Evolutionary conservation across 2,797 vertebrate species (phyloP), one percentile per base, ranked within the genome.

Genomic region (Brachyalestes nurse): DNA sequence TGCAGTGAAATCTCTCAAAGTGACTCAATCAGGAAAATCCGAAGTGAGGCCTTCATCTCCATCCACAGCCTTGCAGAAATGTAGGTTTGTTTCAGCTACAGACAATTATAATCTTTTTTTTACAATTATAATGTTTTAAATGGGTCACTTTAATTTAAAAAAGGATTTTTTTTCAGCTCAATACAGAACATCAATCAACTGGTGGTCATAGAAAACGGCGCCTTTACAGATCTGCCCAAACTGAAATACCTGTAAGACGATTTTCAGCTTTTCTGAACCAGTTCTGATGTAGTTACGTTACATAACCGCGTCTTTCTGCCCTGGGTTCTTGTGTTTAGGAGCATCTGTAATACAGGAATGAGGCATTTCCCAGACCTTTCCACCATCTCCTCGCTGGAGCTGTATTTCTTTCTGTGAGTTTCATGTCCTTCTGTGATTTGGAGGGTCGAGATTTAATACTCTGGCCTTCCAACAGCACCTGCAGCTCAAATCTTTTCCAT

Each of bases 331-430:
- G 84, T 84, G 70, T 75, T 85, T 87, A 99, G 97, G 93, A 95
- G 96, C 90, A 97, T 99, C 93, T 97, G 95, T 55, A 98, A 98
- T 86, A 99, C 97, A 0, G 97, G 97, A 78, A 89, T 98, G 80
- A 91, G 87, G 19, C 93, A 95, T 87, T 93, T 99, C 82, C 97
- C 97, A 71, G 93, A 93, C 80, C 92, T 98, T 88, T 94, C 94
- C 74, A 92, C 93, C 65, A 89, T 99, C 88, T 93, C 92, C 2
- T 97, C 96, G 82, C 84, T 96, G 71, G 94, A 65, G 23, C 78
- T 90, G 71, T 86, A 82, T 75, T 82, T 98, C 87, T 91, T 97
- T 83, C 90, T 99, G 97, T 95, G 83, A 92, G 93, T 93, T 85
- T 25, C 17, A 17, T 12, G 34, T 55, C 25, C 57, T 49, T 12